Percentiles rank a stretch among this genome's conserved stretches.
phyloP scores from a whole-genome alignment of 2,888 invertebrate genomes.

The Netelia virgata region DNA sequence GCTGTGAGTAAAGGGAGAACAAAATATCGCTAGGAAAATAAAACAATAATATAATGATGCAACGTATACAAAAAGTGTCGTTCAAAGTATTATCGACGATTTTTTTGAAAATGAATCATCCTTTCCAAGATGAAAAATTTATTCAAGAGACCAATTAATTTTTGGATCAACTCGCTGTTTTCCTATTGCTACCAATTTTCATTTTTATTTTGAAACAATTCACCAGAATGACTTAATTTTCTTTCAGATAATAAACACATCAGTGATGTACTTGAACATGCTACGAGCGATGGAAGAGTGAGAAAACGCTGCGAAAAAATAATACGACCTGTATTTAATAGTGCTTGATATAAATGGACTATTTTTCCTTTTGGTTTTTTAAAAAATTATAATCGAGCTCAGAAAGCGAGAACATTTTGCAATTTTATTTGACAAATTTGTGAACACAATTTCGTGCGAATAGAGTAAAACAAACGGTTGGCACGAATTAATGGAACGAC shows the following conservation, averaged over 20 bases:
- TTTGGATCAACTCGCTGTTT: background rate
- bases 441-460: background rate
- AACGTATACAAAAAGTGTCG: too few relatives aligned
- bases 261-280: slow-evolving; percentile 75
- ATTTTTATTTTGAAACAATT: too few relatives aligned
- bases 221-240: background rate
- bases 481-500: background rate
- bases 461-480: background rate
- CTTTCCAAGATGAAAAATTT: background rate
- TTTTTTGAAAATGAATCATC: too few relatives aligned
- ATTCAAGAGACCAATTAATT: background rate
- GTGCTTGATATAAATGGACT: background rate
- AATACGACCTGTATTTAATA: slow-evolving; percentile 8
- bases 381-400: background rate
- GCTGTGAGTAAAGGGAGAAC: slow-evolving; percentile 33
- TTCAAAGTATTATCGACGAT: too few relatives aligned
- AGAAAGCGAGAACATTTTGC: too few relatives aligned
- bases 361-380: slow-evolving; percentile 16
- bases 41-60: too few relatives aligned
- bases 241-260: slow-evolving; percentile 74
- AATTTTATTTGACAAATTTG: background rate
- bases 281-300: slow-evolving; percentile 66
- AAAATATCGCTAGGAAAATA: background rate
- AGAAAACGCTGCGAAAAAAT: background rate
- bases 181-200: background rate